A percentile compares a stretch with the other conserved stretches of the same genome.
These are phyloP conservation scores for Hippocampus comes DNA, from an alignment of 2,113 vertebrate species.

Conservation along the genomic window DNA sequence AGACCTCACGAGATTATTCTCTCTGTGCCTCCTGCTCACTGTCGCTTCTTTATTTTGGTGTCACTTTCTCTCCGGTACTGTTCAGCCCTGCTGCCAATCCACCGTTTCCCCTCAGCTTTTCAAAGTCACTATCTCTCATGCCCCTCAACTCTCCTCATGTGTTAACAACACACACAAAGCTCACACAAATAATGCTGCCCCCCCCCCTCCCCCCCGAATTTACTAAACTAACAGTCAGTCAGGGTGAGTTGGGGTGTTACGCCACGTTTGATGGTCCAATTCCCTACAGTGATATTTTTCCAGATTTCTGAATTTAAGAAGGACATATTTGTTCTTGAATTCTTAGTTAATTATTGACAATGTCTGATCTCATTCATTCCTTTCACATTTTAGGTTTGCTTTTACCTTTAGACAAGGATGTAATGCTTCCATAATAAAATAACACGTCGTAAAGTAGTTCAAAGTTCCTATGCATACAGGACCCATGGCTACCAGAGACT, in stretches of 20 bases:
- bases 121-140: constrained; percentile 1
- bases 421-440: too few species aligned
- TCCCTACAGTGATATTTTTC: too few species aligned
- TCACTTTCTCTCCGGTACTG: constrained; percentile 3
- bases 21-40: constrained; percentile 23
- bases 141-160: not conserved
- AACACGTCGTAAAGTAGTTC: too few species aligned
- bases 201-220: not conserved
- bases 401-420: too few species aligned
- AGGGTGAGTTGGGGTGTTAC: not conserved
- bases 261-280: too few species aligned
- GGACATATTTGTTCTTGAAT: too few species aligned
- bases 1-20: constrained; percentile 32
- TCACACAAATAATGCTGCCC: constrained; percentile 16
- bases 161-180: constrained; percentile 9
- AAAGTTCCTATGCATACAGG: too few species aligned
- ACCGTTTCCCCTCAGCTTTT: constrained; percentile 22
- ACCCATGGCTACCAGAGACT: too few species aligned
- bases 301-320: too few species aligned
- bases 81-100: constrained; percentile 17
- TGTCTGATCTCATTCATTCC: too few species aligned
- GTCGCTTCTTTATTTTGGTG: constrained; percentile 31
- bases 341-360: too few species aligned
- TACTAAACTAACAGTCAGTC: not conserved
- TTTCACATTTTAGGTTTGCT: too few species aligned